These are phyloP conservation scores for Halichoerus grypus DNA, from an alignment of 2,113 vertebrate genomes.

Conservation along the genomic window DNA sequence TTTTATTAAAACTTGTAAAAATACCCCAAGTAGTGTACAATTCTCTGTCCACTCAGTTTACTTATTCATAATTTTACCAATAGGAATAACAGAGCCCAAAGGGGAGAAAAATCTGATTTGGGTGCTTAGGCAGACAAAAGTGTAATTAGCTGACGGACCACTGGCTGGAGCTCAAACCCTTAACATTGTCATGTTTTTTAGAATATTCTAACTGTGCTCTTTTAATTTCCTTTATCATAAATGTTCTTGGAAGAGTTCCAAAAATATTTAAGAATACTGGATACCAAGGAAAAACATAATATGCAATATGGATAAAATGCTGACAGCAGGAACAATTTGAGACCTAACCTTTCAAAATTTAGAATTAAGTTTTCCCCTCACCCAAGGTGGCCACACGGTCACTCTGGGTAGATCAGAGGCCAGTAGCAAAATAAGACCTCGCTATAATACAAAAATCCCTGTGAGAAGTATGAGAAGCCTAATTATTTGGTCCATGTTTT, in stretches of 20 bases:
- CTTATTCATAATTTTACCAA: neutral
- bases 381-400: neutral
- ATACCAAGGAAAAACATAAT: neutral
- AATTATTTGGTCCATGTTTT: conserved; percentile 24
- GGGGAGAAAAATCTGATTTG: neutral
- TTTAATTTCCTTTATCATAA: conserved; percentile 40
- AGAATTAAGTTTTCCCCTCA: conserved; percentile 27
- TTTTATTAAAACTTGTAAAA: neutral
- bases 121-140: neutral
- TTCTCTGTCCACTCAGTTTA: neutral
- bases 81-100: neutral
- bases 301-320: conserved; percentile 14
- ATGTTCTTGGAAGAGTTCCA: conserved; percentile 24
- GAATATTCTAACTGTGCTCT: neutral
- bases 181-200: conserved; percentile 24
- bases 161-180: conserved; percentile 41
- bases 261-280: conserved; percentile 35
- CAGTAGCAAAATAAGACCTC: neutral
- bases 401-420: neutral
- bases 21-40: neutral
- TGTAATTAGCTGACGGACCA: conserved; percentile 25
- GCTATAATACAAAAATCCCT: neutral
- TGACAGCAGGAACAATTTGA: neutral
- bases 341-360: conserved; percentile 32
- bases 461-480: neutral